Conservation (phyloP, 2,113 vertebrate species). For the Anhinga anhinga region DNA sequence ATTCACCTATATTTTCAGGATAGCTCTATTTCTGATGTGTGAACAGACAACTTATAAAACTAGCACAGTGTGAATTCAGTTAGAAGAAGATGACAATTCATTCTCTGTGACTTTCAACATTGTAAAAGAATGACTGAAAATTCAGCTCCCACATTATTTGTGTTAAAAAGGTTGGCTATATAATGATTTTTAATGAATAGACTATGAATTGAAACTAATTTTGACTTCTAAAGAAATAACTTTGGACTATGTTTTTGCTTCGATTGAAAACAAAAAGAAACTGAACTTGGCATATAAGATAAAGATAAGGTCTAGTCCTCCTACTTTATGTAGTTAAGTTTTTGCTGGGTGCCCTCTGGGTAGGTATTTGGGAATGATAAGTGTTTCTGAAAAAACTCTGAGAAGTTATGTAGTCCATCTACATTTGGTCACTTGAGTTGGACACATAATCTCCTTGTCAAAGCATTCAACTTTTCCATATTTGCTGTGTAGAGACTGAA, state of each 20-base stretch:
- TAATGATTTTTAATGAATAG: background rate
- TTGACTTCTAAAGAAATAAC: background rate
- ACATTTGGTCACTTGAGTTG: background rate
- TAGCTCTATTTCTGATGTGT: background rate
- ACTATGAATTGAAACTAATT: background rate
- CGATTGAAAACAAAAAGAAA: background rate
- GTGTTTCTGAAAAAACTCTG: background rate
- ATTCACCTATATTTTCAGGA: conserved; percentile 32
- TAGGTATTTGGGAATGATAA: background rate
- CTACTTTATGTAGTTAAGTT: background rate
- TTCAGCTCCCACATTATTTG: background rate
- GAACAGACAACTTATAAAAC: conserved; percentile 16
- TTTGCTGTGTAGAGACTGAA: background rate
- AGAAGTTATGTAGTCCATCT: background rate
- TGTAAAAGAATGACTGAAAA: background rate
- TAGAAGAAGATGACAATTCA: background rate
- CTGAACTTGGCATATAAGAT: background rate
- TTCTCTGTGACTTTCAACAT: background rate
- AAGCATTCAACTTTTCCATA: background rate
- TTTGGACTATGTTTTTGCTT: background rate
- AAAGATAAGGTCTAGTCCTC: background rate
- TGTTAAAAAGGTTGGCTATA: background rate
- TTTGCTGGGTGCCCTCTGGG: background rate
- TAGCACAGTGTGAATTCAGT: conserved; percentile 10
- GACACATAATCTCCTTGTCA: no score